A percentile compares a stretch with the other conserved stretches of the same genome.
Evolutionary conservation across 2,888 invertebrate species (phyloP).

Genomic region (Ormyrus thymus): DNA sequence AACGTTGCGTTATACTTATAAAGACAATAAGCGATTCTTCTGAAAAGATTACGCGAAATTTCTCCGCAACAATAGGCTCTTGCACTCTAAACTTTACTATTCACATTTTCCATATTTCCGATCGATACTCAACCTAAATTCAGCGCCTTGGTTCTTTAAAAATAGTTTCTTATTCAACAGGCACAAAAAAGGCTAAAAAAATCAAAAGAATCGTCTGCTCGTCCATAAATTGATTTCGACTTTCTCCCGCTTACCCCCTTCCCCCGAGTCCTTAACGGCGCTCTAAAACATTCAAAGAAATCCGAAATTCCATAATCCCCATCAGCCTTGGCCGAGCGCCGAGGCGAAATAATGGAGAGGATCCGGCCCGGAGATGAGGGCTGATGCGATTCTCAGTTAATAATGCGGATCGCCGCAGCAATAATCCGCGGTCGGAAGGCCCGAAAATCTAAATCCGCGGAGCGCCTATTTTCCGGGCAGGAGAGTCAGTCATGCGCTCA

Average conservation of each 20-base stretch:
- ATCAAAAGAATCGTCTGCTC: conserved; percentile 27
- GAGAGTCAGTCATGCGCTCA: too few species aligned
- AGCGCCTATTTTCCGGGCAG: too few species aligned
- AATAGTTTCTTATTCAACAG: conserved; percentile 16
- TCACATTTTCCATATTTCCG: conserved; percentile 36
- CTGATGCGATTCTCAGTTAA: conserved; percentile 3
- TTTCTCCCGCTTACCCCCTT: conserved; percentile 11
- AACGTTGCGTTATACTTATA: too few species aligned
- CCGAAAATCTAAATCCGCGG: too few species aligned
- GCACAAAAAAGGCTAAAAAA: conserved; percentile 5
- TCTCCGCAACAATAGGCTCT: too few species aligned
- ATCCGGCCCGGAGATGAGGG: background rate
- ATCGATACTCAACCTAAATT: conserved; percentile 47
- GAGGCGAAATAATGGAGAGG: conserved; percentile 1
- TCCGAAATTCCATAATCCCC: conserved; percentile 32
- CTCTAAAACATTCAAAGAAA: conserved; percentile 7
- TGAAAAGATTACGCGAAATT: too few species aligned
- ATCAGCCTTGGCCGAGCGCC: too few species aligned
- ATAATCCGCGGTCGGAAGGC: too few species aligned
- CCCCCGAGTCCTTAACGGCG: background rate
- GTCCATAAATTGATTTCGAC: conserved; percentile 40
- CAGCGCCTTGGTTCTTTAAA: conserved; percentile 29
- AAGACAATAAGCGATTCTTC: too few species aligned
- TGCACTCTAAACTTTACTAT: background rate
- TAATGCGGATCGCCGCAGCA: background rate